Conservation (phyloP, 2,888 invertebrate genomes). For the Epirrita christyi region DNA sequence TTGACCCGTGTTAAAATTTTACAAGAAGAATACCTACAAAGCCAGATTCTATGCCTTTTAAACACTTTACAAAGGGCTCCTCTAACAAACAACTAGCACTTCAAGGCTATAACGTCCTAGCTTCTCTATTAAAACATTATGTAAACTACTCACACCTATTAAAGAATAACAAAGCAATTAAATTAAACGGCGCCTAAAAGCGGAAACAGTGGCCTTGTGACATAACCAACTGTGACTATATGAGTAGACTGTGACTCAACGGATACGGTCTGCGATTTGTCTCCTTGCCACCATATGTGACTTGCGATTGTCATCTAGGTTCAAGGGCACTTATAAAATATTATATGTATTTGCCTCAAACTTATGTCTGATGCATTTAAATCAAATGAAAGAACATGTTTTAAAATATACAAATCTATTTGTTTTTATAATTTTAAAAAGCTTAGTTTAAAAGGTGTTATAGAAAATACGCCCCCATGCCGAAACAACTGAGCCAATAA, state of each 20-base stretch:
- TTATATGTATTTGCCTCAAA: slow-evolving; percentile 4
- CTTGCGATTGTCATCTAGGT: slow-evolving; percentile 30
- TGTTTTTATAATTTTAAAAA: too few relatives aligned
- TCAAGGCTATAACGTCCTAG: slow-evolving; percentile 7
- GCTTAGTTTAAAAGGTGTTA: too few relatives aligned
- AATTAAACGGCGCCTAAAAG: slow-evolving; percentile 35
- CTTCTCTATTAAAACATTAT: slow-evolving; percentile 9
- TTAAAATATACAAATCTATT: too few relatives aligned
- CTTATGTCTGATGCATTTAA: too few relatives aligned
- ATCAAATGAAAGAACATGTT: too few relatives aligned
- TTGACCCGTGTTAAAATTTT: too few relatives aligned
- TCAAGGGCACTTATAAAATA: slow-evolving; percentile 24
- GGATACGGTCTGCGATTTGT: slow-evolving; percentile 49
- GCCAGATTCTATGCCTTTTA: too few relatives aligned
- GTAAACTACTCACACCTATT: slow-evolving; percentile 30
- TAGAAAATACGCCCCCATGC: too few relatives aligned
- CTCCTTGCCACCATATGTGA: slow-evolving; percentile 28
- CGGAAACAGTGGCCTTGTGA: slow-evolving; percentile 42
- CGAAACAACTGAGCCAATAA: too few relatives aligned
- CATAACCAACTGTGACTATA: slow-evolving; percentile 31
- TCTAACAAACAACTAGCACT: not conserved
- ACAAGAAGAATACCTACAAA: too few relatives aligned
- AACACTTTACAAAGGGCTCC: too few relatives aligned
- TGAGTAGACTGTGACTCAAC: slow-evolving; percentile 31
- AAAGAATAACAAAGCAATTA: slow-evolving; percentile 37